Conservation (phyloP, 2,888 invertebrate species). For the Sylvicola cinctus region DNA sequence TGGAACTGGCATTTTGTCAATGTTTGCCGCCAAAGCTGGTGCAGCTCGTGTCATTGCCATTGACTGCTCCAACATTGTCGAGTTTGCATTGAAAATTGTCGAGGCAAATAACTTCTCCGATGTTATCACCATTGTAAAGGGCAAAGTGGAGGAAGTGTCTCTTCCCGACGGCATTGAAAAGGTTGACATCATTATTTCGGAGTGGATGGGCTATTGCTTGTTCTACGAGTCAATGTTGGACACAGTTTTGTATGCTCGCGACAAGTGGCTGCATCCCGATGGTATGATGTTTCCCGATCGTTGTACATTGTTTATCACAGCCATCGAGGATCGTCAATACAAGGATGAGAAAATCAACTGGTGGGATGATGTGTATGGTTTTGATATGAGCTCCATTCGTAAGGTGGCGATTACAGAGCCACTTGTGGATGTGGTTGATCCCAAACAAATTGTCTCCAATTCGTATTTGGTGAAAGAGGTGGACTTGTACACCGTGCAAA, state of each 20-base stretch:
- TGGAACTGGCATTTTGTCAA: slow-evolving; percentile 95
- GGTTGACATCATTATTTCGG: slow-evolving; percentile 80
- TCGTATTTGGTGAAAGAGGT: slow-evolving; percentile 92
- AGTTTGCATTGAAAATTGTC: slow-evolving; percentile 89
- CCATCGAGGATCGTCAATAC: slow-evolving; percentile 93
- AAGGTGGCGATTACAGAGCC: slow-evolving; percentile 97
- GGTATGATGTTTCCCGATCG: slow-evolving; percentile 88
- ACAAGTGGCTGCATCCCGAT: slow-evolving; percentile 86
- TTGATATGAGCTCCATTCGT: slow-evolving; percentile 97
- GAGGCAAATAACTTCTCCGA: slow-evolving; percentile 64
- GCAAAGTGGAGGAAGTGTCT: slow-evolving; percentile 86
- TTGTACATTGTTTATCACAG: slow-evolving; percentile 86
- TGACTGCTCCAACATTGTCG: slow-evolving; percentile 96
- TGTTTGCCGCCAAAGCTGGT: slow-evolving; percentile 99
- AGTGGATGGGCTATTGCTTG: slow-evolving; percentile 65
- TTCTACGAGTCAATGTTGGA: slow-evolving; percentile 99
- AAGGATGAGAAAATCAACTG: slow-evolving; percentile 99
- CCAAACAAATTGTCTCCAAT: slow-evolving; percentile 91
- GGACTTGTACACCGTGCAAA: slow-evolving; percentile 93
- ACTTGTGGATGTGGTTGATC: slow-evolving; percentile 94
- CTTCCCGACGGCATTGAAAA: slow-evolving; percentile 74
- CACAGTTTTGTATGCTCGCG: slow-evolving; percentile 93
- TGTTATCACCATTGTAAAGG: slow-evolving; percentile 66
- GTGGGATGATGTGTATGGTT: slow-evolving; percentile 99
- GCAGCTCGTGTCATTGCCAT: slow-evolving; percentile 90